Percentiles rank a stretch among this genome's conserved stretches.
phyloP scores from a whole-genome alignment of 2,888 invertebrate genomes.

The Drosophila hamatofila region DNA sequence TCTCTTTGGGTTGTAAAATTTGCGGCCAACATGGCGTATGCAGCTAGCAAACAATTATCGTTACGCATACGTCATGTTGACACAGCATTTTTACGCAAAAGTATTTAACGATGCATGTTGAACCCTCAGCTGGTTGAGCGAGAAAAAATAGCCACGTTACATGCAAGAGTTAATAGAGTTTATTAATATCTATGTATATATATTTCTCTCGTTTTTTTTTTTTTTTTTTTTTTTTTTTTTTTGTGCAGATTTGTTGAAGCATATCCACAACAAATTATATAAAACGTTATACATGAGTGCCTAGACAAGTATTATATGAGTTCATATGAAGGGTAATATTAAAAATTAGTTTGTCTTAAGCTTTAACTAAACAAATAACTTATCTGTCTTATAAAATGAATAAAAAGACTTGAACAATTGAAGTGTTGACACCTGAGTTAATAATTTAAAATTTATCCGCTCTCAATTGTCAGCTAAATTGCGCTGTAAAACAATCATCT shows the following conservation, averaged over 20 bases:
- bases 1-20: constrained; percentile 5
- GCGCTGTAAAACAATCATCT: constrained; percentile 1
- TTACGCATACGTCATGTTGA: constrained; percentile 67
- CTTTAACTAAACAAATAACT: not conserved
- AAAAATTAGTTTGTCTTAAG: not conserved
- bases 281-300: constrained; percentile 4
- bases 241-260: not conserved
- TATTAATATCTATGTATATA: not conserved
- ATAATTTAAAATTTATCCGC: not conserved
- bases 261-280: constrained; percentile 5
- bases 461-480: not conserved
- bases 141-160: constrained; percentile 3
- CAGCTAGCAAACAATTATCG: constrained; percentile 20
- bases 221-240: not conserved
- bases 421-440: not conserved
- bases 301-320: not conserved
- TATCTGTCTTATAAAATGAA: not conserved
- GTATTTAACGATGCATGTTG: constrained; percentile 22
- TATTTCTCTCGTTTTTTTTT: not conserved
- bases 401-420: not conserved
- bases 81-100: constrained; percentile 23
- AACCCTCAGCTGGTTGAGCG: constrained; percentile 25
- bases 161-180: constrained; percentile 5
- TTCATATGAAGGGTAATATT: not conserved
- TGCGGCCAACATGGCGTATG: constrained; percentile 52